phyloP scores from a whole-genome alignment of 2,797 vertebrate species.

The Sebastes variabilis region DNA sequence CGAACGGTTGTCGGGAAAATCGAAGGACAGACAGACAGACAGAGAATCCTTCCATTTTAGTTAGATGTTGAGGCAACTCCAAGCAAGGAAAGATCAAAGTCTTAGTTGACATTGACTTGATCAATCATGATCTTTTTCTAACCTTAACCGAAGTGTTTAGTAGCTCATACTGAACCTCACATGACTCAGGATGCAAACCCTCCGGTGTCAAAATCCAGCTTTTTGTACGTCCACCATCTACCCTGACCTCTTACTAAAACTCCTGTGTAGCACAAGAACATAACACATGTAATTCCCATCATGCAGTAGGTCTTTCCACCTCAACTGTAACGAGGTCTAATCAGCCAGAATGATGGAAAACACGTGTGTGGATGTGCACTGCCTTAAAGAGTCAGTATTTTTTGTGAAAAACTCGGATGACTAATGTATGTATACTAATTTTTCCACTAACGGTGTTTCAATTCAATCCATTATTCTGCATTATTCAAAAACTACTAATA shows the following conservation, averaged over 20 bases:
- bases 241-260: background rate
- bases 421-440: background rate
- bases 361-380: background rate
- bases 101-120: background rate
- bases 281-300: background rate
- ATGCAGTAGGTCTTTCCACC: background rate
- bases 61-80: background rate
- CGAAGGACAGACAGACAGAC: too few species aligned
- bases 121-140: background rate
- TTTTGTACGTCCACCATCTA: background rate
- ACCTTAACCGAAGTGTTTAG: background rate
- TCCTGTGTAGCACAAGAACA: background rate
- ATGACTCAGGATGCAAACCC: background rate
- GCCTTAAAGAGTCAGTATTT: background rate
- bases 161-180: background rate
- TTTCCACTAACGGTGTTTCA: background rate
- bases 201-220: background rate
- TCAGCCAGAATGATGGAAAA: background rate
- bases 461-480: background rate
- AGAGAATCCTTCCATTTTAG: too few species aligned
- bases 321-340: constrained; percentile 1
- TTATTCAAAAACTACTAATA: background rate
- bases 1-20: too few species aligned
- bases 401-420: background rate
- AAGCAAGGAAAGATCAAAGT: background rate